phyloP scores from a whole-genome alignment of 2,113 vertebrate genomes.

The Rhizomys pruinosus region DNA sequence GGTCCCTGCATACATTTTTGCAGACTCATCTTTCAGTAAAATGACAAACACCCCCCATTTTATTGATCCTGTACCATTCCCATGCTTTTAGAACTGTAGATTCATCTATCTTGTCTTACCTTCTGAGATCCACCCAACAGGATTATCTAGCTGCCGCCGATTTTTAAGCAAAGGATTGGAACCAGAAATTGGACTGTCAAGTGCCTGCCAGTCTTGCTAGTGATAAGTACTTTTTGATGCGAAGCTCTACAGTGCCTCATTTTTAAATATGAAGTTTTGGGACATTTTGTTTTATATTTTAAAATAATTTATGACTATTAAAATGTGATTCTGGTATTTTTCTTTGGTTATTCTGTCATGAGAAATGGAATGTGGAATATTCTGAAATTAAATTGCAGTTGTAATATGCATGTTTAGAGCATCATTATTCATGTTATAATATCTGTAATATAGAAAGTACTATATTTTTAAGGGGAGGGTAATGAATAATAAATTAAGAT shows the following conservation, averaged over 20 bases:
- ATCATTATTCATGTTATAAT: background rate
- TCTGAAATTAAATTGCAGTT: conserved; percentile 15
- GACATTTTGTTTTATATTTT: background rate
- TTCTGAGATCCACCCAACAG: background rate
- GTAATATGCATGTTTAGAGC: background rate
- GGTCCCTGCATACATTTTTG: background rate
- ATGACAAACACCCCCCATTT: no score
- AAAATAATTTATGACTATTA: background rate
- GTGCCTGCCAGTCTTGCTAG: background rate
- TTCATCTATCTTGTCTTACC: background rate
- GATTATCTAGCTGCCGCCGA: background rate
- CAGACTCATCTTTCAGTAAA: background rate
- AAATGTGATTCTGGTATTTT: conserved; percentile 12
- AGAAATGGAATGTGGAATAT: background rate
- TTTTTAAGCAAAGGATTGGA: background rate
- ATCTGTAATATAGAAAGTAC: background rate
- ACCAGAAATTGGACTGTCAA: background rate
- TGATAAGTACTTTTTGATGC: no score
- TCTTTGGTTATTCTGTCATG: conserved; percentile 7
- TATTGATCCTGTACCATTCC: no score
- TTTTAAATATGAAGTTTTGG: background rate
- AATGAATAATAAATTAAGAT: conserved; percentile 5
- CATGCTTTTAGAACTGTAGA: background rate
- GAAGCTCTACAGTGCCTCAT: background rate
- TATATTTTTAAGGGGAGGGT: background rate